phyloP scores from a whole-genome alignment of 2,888 invertebrate species.

The Tholera decimalis region DNA sequence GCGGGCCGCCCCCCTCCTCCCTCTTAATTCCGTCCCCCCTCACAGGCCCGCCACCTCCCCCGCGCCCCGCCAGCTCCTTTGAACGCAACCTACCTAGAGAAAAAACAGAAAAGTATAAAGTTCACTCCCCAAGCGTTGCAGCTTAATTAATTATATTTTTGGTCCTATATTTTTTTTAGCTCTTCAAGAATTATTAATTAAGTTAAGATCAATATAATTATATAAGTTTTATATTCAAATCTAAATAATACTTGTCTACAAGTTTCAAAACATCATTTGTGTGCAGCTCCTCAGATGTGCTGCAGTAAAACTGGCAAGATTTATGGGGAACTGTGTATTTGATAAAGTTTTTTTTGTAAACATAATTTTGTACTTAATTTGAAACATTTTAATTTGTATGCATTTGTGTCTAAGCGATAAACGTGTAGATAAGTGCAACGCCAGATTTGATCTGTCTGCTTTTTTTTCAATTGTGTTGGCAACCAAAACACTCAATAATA shows the following conservation, averaged over 20 bases:
- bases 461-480: too few relatives aligned
- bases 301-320: not conserved
- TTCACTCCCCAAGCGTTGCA: conserved; percentile 84
- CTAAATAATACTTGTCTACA: not conserved
- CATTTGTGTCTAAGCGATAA: too few relatives aligned
- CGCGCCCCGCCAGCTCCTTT: conserved; percentile 88
- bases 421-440: too few relatives aligned
- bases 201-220: not conserved
- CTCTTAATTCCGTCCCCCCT: conserved; percentile 86
- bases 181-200: not conserved
- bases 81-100: conserved; percentile 91
- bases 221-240: not conserved
- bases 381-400: too few relatives aligned
- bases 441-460: too few relatives aligned
- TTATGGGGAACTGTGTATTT: not conserved
- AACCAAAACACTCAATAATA: too few relatives aligned
- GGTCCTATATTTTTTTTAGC: conserved; percentile 14
- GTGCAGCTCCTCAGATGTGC: not conserved
- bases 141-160: conserved; percentile 84
- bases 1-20: conserved; percentile 86
- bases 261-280: not conserved
- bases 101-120: conserved; percentile 91
- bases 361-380: not conserved
- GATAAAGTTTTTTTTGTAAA: not conserved
- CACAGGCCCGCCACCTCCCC: conserved; percentile 75